Evolutionary conservation across 2,888 invertebrate genomes (phyloP).

Genomic region (Chrysina gloriosa): DNA sequence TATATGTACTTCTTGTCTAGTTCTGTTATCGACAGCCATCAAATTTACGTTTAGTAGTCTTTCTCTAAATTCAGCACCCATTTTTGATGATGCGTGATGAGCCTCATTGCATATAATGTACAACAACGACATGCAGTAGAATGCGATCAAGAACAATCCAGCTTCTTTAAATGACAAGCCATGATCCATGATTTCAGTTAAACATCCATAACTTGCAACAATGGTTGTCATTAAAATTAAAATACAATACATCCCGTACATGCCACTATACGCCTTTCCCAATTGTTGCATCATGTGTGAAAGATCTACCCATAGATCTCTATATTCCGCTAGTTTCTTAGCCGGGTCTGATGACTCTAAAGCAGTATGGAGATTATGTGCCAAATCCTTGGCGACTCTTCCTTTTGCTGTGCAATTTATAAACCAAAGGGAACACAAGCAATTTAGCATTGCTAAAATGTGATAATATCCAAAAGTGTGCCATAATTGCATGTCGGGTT

Average conservation of each 20-base stretch:
- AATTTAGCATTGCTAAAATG: conserved; percentile 79
- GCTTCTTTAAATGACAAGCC: conserved; percentile 79
- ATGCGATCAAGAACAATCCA: conserved; percentile 77
- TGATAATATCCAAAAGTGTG: conserved; percentile 80
- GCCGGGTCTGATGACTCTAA: conserved; percentile 74
- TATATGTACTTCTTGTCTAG: conserved; percentile 78
- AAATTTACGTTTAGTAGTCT: conserved; percentile 76
- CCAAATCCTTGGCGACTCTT: conserved; percentile 71
- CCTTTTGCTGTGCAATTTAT: conserved; percentile 64
- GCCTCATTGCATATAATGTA: conserved; percentile 82
- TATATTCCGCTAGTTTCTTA: conserved; percentile 73
- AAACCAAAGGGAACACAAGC: conserved; percentile 77
- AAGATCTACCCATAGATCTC: conserved; percentile 77
- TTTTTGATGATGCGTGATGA: conserved; percentile 75
- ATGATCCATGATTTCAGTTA: conserved; percentile 78
- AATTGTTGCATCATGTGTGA: conserved; percentile 84
- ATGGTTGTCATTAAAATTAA: conserved; percentile 80
- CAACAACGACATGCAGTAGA: conserved; percentile 77
- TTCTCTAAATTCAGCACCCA: conserved; percentile 68
- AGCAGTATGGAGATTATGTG: conserved; percentile 72
- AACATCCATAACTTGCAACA: conserved; percentile 76
- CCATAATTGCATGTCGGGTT: conserved; percentile 79
- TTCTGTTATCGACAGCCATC: conserved; percentile 72
- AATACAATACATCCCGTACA: conserved; percentile 81
- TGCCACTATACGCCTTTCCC: conserved; percentile 79